Base-by-base conservation (phyloP, 1,140 invertebrate species). In the Dreissena polymorpha region DNA sequence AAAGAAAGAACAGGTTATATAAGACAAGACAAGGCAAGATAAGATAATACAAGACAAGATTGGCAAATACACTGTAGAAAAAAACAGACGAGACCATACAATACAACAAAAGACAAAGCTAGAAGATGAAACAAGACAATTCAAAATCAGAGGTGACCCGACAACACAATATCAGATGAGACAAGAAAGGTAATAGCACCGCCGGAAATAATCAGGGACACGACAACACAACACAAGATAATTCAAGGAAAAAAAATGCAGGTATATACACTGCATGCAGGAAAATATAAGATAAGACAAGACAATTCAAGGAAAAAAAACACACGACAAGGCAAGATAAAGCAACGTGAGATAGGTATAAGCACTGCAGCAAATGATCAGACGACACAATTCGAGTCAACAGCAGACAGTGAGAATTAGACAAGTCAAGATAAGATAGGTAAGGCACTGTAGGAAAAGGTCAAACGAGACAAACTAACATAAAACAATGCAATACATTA, bases 151-250 rank as follows among this genome's bases (percentile, higher is more conserved):
- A n/a, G 29, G 71, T 64, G 67, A 49, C 72, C 69, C 0, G 67
- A 63, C 72, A 70, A 49, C 64, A 68, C 81, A 68, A 55, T 71
- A 76, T 72, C 18, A 65, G 73, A 83, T 64, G 76, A 5, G 63
- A 67, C 55, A 83, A 23, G 72, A 76, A 71, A 83, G 23, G 73
- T n/a, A n/a, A n/a, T n/a, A n/a, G n/a, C n/a, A n/a, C n/a, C n/a
- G n/a, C n/a, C n/a, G n/a, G n/a, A n/a, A n/a, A n/a, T n/a, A n/a
- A n/a, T n/a, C n/a, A n/a, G n/a, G n/a, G n/a, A 57, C 81, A 83
- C 0, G 65, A 70, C 81, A 77, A 57, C 23, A 77, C 63, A 83
- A 57, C 65, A 29, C 81, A 77, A 23, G 81, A 68, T 73, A 83
- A 0, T 39, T 57, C 73, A 83, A 70, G 23, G 65, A 49, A 77